Evolutionary conservation across 2,797 vertebrate genomes (phyloP), one percentile per base, ranked within the genome.

Genomic region (Mus minutoides): DNA sequence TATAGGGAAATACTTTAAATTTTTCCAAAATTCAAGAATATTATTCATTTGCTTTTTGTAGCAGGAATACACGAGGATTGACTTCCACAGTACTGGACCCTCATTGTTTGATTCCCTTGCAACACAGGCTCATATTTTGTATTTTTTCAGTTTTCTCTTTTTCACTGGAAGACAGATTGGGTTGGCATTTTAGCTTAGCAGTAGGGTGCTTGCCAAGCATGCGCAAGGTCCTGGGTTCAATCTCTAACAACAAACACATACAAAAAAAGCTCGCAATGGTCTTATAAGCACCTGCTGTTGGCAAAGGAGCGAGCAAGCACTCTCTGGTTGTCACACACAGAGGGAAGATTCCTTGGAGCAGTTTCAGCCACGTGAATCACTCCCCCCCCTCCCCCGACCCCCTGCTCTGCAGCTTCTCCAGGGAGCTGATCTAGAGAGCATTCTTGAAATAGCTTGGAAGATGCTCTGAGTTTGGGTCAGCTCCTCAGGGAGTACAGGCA

Each of bases 381-480:
- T 11, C 78, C 21, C 16, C 46, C 9, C 62, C 13, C 17, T 40
- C 9, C 46, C 46, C n/a, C n/a, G n/a, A 46, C 21, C 22, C 22
- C 24, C 58, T 40, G 73, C 56, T 76, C 37, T 90, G 49, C 17
- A 90, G 6, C 29, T 19, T 79, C 94, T 93, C 94, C 37, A 60
- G 91, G 77, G 96, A 95, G 64, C 31, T 96, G 62, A 89, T 96
- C 64, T 85, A 73, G 54, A 93, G 54, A 94, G 56, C 24, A 5
- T 0, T 78, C 77, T 92, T 17, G 26, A 93, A 96, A 91, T 90
- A 96, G 80, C 26, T 86, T 90, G 49, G 77, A 95, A 93, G 80
- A 22, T 82, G 76, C 75, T 96, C 34, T 78, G 54, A 37, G 85
- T 92, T 92, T 94, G 69, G 75, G 84, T 96, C 82, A 91, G 80